Conservation (phyloP, 2,113 vertebrate species). For the Pangasianodon hypophthalmus region DNA sequence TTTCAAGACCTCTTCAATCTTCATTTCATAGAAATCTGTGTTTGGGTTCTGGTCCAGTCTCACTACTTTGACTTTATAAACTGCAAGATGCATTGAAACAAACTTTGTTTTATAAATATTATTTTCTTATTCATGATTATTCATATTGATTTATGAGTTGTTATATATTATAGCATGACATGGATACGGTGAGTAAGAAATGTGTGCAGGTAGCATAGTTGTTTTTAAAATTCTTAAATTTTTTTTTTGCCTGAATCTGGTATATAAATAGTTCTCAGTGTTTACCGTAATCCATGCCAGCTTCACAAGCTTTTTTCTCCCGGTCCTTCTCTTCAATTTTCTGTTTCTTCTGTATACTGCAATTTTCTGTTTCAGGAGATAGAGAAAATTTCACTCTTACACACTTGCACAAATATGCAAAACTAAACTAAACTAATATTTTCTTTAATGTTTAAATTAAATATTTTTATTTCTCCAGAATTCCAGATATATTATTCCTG, state of each 20-base stretch:
- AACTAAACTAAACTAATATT: neutral
- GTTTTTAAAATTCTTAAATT: too few species aligned
- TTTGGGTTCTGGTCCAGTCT: fast-evolving
- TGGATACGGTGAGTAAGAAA: neutral
- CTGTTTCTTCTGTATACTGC: slow-evolving; percentile 71
- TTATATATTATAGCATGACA: neutral
- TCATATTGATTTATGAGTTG: neutral
- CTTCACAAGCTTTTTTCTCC: slow-evolving; percentile 69
- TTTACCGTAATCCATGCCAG: slow-evolving; percentile 66
- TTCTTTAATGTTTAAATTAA: too few species aligned
- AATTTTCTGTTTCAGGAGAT: slow-evolving; percentile 76
- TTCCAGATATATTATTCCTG: neutral
- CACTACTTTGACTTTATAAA: slow-evolving; percentile 65
- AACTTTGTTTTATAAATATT: neutral
- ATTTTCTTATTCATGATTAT: neutral
- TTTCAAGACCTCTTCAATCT: slow-evolving; percentile 60
- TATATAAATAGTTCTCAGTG: neutral
- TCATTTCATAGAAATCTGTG: slow-evolving; percentile 63
- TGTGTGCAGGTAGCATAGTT: neutral
- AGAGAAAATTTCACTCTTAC: neutral
- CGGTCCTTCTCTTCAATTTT: slow-evolving; percentile 42
- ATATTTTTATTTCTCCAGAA: neutral
- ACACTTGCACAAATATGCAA: neutral
- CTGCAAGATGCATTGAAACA: slow-evolving; percentile 48
- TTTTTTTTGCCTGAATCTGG: neutral